Percentiles rank a stretch among this genome's conserved stretches.
phyloP scores from a whole-genome alignment of 2,888 invertebrate genomes.

The Rhabditoides inermis region DNA sequence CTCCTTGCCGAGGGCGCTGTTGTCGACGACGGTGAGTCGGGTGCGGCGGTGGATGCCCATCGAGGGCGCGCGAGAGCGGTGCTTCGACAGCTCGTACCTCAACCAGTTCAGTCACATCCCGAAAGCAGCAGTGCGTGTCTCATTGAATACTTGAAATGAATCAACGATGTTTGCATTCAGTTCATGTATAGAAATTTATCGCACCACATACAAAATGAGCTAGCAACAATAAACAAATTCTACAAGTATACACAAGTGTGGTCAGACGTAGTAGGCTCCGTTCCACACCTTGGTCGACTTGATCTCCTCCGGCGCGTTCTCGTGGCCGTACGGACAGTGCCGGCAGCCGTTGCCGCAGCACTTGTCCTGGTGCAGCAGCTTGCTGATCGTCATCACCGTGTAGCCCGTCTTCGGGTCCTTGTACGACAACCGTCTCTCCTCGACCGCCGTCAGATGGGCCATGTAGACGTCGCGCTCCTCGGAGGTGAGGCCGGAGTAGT shows the following conservation, averaged over 20 bases:
- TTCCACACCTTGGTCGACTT: conserved; percentile 36
- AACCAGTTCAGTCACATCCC: no score
- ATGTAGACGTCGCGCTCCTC: conserved; percentile 43
- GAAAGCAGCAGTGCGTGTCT: no score
- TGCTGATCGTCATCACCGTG: conserved; percentile 35
- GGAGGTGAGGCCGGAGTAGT: conserved; percentile 37
- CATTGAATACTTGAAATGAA: no score
- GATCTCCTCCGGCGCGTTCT: conserved; percentile 32
- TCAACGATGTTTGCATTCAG: no score
- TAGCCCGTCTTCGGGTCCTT: conserved; percentile 34
- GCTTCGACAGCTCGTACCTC: conserved; percentile 46
- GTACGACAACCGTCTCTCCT: conserved; percentile 38
- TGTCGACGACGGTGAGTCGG: conserved; percentile 72
- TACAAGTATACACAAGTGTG: neutral
- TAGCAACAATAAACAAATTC: neutral
- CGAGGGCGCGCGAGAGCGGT: conserved; percentile 43
- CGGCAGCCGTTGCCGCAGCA: conserved; percentile 51
- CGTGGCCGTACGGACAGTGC: conserved; percentile 48
- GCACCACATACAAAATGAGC: no score
- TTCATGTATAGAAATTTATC: no score
- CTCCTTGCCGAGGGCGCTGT: conserved; percentile 84
- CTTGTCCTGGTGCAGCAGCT: conserved; percentile 37
- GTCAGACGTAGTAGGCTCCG: conserved; percentile 44
- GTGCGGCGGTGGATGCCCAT: conserved; percentile 47
- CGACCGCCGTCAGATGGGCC: conserved; percentile 42